Evolutionary conservation across 2,888 invertebrate species (phyloP).

Genomic region (Ochropacha duplaris): DNA sequence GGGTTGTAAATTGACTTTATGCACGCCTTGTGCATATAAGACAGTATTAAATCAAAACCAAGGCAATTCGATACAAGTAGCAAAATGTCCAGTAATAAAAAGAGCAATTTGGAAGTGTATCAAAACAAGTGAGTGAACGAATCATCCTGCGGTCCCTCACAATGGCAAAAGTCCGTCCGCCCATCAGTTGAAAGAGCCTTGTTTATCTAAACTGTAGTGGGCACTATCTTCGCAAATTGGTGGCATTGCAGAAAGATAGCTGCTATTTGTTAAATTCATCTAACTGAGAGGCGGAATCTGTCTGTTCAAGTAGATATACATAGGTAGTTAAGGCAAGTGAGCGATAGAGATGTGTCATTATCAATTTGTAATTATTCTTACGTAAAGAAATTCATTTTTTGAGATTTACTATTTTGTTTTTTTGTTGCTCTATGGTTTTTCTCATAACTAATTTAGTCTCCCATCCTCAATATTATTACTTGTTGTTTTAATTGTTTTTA

Average conservation of each 20-base stretch:
- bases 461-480: too few species aligned
- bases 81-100: slow-evolving; percentile 17
- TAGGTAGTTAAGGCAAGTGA: neutral
- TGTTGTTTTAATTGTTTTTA: too few species aligned
- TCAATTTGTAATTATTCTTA: too few species aligned
- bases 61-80: slow-evolving; percentile 10
- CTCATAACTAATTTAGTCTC: too few species aligned
- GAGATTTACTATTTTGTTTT: too few species aligned
- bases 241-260: slow-evolving; percentile 39
- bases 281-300: slow-evolving; percentile 17
- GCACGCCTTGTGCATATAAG: neutral
- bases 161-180: slow-evolving; percentile 24
- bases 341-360: neutral
- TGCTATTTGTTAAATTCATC: slow-evolving; percentile 47
- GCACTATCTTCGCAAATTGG: slow-evolving; percentile 36
- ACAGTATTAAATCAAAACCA: slow-evolving; percentile 2
- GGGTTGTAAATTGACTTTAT: too few species aligned
- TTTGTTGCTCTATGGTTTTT: too few species aligned
- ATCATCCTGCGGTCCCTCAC: slow-evolving; percentile 21
- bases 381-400: too few species aligned
- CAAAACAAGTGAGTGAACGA: slow-evolving; percentile 18
- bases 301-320: neutral
- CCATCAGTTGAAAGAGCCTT: slow-evolving; percentile 33
- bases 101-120: slow-evolving; percentile 20
- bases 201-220: slow-evolving; percentile 51